Conservation (phyloP, 2,113 vertebrate genomes). For the Heterotilapia buettikoferi region DNA sequence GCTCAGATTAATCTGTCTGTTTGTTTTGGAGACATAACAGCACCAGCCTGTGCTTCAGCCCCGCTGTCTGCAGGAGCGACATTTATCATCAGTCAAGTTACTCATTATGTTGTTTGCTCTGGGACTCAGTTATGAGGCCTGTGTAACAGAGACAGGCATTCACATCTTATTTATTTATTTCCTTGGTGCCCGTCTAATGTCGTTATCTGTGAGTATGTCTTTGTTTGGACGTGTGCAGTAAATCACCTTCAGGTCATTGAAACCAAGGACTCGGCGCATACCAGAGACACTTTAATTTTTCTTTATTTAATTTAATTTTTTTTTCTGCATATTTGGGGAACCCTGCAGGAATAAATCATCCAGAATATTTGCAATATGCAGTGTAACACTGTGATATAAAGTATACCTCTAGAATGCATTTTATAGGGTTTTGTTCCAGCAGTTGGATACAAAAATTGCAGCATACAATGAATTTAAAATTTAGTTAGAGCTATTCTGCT, state of each 20-base stretch:
- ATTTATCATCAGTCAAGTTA: conserved; percentile 12
- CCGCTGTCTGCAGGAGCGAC: not conserved
- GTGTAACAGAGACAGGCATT: not conserved
- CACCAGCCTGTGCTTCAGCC: not conserved
- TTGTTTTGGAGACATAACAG: not conserved
- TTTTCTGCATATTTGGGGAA: not conserved
- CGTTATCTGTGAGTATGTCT: not conserved
- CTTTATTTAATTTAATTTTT: too few species aligned
- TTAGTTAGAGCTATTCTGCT: not conserved
- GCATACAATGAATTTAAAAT: not conserved
- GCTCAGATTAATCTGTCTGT: not conserved
- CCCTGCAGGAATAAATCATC: not conserved
- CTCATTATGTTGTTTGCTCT: not conserved
- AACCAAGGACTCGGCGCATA: not conserved
- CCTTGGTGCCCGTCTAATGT: not conserved
- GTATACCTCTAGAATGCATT: not conserved
- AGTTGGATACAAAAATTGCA: not conserved
- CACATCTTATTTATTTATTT: not conserved
- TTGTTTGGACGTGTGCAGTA: not conserved
- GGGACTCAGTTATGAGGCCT: not conserved
- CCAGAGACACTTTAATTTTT: not conserved
- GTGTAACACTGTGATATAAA: not conserved
- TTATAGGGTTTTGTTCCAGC: not conserved
- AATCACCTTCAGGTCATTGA: not conserved
- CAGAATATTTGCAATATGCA: not conserved